Evolutionary conservation across 2,888 invertebrate genomes (phyloP), one percentile per base, ranked within the genome.

Genomic region (Byasa hedistus): DNA sequence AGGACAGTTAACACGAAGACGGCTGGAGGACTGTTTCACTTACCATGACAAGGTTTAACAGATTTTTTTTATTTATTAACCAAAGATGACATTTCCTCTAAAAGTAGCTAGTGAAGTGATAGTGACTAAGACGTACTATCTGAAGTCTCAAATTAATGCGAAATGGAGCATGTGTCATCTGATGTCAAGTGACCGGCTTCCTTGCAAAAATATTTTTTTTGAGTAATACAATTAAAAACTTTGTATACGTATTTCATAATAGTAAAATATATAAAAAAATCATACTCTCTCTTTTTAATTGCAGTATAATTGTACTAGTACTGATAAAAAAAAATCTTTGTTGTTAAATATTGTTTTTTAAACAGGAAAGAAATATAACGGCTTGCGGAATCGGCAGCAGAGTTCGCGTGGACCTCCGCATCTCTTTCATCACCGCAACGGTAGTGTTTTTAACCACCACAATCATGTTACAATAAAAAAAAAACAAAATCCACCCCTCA

Each of bases 21-120:
- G 94, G 67, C 91, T 96, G 32, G 94, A 94, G 68, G 96, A 95
- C 65, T 97, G 97, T 80, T 96, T 93, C 78, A 96, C 96, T 62
- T 94, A 95, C 73, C 95, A 96, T 85, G 94, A 94, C 52, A 87
- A 93, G 88, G 95, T 95, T 85, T 86, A 70, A 60, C 55, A 55
- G 57, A 52, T n/a, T n/a, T n/a, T n/a, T n/a, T n/a, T n/a, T n/a
- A n/a, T n/a, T n/a, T n/a, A n/a, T n/a, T n/a, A n/a, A n/a, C n/a
- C n/a, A n/a, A n/a, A n/a, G n/a, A n/a, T n/a, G n/a, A n/a, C n/a
- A n/a, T n/a, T n/a, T n/a, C n/a, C n/a, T n/a, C n/a, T 44, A 15
- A 44, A 15, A 44, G 17, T 44, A 44, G 44, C 44, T 44, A 44
- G 44, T 17, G 19, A 44, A 44, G 19, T 44, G 32, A 7, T 32